These are phyloP conservation scores for Ramazzottius varieornatus DNA, from an alignment of 2,888 invertebrate species.

Conservation along the genomic window DNA sequence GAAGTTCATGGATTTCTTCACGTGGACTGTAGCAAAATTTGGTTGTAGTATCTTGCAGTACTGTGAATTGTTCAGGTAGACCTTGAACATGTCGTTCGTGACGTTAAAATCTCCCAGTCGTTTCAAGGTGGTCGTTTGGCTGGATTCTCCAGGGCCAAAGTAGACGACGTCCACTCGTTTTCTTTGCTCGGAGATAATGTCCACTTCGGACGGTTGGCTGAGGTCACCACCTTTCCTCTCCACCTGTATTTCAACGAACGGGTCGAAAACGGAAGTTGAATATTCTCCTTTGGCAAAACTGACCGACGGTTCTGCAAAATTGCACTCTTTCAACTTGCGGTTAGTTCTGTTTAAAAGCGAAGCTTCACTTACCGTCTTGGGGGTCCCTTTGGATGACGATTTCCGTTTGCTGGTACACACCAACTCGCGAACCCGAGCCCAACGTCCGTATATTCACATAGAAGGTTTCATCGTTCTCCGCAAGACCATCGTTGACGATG, in stretches of 20 bases:
- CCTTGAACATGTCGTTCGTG: neutral
- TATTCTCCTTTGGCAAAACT: neutral
- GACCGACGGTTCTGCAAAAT: neutral
- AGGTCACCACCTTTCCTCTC: neutral
- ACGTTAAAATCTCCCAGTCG: neutral
- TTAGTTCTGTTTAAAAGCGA: neutral
- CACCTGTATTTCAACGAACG: neutral
- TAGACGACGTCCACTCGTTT: neutral
- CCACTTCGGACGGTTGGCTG: neutral
- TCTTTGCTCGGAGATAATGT: neutral
- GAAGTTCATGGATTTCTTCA: neutral
- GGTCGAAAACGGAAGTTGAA: neutral
- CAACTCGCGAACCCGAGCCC: neutral
- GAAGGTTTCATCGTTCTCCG: neutral
- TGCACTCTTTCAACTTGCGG: neutral
- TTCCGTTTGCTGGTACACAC: neutral
- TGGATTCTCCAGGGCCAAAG: neutral
- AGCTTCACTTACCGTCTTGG: neutral
- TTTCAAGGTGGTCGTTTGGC: neutral
- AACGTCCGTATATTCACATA: neutral
- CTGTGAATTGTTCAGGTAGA: neutral
- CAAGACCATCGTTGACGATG: neutral
- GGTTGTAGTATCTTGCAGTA: neutral
- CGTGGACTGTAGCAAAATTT: neutral
- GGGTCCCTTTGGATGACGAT: neutral